phyloP scores from a whole-genome alignment of 2,113 vertebrate species.

The Scytalopus superciliaris region DNA sequence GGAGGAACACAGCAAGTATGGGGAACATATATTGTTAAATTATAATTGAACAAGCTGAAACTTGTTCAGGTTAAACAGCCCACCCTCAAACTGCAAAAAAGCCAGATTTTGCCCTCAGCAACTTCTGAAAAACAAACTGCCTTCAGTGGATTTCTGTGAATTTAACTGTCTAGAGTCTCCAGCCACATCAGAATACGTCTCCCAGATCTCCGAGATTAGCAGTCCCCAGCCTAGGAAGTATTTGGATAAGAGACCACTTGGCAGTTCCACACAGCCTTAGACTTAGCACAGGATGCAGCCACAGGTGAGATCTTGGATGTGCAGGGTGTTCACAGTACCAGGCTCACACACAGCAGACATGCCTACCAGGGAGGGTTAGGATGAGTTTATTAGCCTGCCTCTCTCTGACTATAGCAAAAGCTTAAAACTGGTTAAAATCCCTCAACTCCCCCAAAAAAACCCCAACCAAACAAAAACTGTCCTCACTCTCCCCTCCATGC shows the following conservation, averaged over 20 bases:
- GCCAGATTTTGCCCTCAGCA: constrained; percentile 50
- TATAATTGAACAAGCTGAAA: constrained; percentile 37
- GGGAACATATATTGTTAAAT: constrained; percentile 44
- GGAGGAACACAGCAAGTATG: constrained; percentile 24
- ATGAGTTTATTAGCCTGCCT: background rate
- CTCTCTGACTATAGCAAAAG: background rate
- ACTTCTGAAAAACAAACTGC: constrained; percentile 41
- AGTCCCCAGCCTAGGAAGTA: background rate
- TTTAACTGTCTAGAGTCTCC: constrained; percentile 59
- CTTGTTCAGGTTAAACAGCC: constrained; percentile 53
- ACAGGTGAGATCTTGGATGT: background rate
- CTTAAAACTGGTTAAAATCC: background rate
- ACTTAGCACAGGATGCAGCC: background rate
- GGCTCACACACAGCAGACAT: background rate
- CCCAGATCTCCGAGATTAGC: constrained; percentile 49
- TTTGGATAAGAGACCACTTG: constrained; percentile 47
- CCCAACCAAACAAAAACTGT: background rate
- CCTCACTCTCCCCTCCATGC: no score
- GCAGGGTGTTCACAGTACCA: background rate
- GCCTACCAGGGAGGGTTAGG: background rate
- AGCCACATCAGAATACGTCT: constrained; percentile 63
- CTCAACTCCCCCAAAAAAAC: background rate
- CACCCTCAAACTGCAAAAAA: constrained; percentile 60
- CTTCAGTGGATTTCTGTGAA: constrained; percentile 44
- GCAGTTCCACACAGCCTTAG: background rate